A percentile compares a stretch with the other conserved stretches of the same genome.
These are phyloP conservation scores for Meta bourneti DNA, from an alignment of 2,888 invertebrate species.

Conservation along the genomic window DNA sequence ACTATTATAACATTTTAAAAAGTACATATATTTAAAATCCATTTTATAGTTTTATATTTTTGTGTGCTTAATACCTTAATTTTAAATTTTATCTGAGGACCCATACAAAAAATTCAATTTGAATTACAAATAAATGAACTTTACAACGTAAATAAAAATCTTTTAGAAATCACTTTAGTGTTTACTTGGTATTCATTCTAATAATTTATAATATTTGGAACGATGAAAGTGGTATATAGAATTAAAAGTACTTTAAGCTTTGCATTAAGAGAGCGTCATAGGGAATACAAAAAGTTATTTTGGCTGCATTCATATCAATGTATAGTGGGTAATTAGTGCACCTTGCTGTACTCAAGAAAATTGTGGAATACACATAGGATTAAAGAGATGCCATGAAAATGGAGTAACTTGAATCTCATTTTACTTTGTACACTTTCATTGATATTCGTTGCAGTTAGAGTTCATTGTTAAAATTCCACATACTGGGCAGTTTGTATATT, in stretches of 20 bases:
- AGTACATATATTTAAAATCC: not conserved
- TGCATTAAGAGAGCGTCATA: not conserved
- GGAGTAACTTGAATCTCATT: constrained; percentile 4
- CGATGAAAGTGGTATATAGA: too few relatives aligned
- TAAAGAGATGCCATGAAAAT: not conserved
- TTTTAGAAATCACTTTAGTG: too few relatives aligned
- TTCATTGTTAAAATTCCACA: constrained; percentile 21
- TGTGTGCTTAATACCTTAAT: not conserved
- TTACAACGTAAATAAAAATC: too few relatives aligned
- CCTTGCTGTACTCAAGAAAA: not conserved
- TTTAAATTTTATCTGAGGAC: not conserved
- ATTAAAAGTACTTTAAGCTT: not conserved
- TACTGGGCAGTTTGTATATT: constrained; percentile 1
- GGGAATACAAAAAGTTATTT: not conserved
- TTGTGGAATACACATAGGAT: not conserved
- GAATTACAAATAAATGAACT: too few relatives aligned
- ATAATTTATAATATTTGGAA: too few relatives aligned
- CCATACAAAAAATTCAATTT: too few relatives aligned
- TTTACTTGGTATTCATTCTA: too few relatives aligned
- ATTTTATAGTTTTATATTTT: not conserved
- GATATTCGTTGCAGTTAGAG: constrained; percentile 51
- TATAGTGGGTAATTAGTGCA: not conserved
- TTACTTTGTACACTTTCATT: constrained; percentile 42
- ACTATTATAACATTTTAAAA: not conserved
- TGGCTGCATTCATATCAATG: not conserved